Conservation (phyloP, 2,113 vertebrate genomes). For the Tyto alba region DNA sequence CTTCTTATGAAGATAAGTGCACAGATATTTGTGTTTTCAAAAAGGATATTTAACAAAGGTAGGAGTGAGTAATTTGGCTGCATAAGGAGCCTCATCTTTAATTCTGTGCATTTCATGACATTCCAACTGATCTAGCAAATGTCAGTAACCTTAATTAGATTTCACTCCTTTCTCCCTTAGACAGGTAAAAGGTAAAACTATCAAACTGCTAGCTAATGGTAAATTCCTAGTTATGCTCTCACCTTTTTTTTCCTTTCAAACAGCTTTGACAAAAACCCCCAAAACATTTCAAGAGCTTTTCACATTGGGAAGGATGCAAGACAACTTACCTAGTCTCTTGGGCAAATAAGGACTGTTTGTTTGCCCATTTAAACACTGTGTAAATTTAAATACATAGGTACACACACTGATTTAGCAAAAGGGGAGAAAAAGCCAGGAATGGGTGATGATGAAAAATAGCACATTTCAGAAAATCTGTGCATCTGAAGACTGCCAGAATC, state of each 20-base stretch:
- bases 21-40: neutral
- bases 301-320: neutral
- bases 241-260: neutral
- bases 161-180: neutral
- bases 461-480: neutral
- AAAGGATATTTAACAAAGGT: neutral
- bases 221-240: neutral
- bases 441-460: neutral
- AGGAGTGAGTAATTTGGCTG: neutral
- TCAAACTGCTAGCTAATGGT: neutral
- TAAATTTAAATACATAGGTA: neutral
- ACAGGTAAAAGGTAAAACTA: neutral
- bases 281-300: neutral
- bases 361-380: too few relatives aligned
- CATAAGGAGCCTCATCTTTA: neutral
- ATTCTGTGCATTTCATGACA: neutral
- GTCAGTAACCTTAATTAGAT: neutral
- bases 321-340: neutral
- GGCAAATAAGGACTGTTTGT: neutral
- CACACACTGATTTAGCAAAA: neutral
- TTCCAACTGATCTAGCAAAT: neutral
- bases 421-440: neutral
- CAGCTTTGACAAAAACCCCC: neutral
- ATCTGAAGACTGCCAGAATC: neutral
- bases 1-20: neutral